These are phyloP conservation scores for Eunapius fragilis DNA, from an alignment of 37 sponge, comb jelly and placozoan species.

Conservation along the genomic window DNA sequence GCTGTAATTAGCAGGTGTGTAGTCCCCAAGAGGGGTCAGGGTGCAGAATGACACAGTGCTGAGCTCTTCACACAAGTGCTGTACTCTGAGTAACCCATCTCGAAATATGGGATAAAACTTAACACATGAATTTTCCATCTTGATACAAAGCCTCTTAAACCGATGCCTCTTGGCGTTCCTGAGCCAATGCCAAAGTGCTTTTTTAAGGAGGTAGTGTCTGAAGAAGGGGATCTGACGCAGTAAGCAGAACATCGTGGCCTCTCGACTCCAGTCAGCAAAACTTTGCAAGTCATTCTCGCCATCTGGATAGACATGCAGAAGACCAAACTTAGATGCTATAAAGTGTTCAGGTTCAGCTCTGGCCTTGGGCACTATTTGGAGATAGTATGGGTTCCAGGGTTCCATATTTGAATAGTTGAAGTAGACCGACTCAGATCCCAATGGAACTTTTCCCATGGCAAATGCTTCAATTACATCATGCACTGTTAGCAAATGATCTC, in stretches of 20 bases:
- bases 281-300: slow-evolving; percentile 49
- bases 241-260: slow-evolving; percentile 59
- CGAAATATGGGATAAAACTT: slow-evolving; percentile 45
- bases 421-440: slow-evolving; percentile 55
- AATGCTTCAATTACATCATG: slow-evolving; percentile 73
- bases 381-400: slow-evolving; percentile 72
- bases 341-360: slow-evolving; percentile 68
- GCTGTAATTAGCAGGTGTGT: slow-evolving; percentile 8
- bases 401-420: slow-evolving; percentile 49
- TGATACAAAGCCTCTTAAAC: slow-evolving; percentile 13
- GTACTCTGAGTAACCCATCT: slow-evolving; percentile 40
- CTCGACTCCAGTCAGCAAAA: slow-evolving; percentile 82
- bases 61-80: slow-evolving; percentile 51
- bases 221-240: slow-evolving; percentile 66
- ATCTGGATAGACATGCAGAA: slow-evolving; percentile 70
- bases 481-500: slow-evolving; percentile 6
- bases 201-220: slow-evolving; percentile 41
- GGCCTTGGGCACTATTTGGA: slow-evolving; percentile 54
- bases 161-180: slow-evolving; percentile 27
- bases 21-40: slow-evolving; percentile 24
- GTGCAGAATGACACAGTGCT: slow-evolving; percentile 33
- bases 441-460: slow-evolving; percentile 52
- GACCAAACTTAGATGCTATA: slow-evolving; percentile 83
- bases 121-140: slow-evolving; percentile 4
- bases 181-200: slow-evolving; percentile 63